Base-by-base conservation (phyloP, 2,797 vertebrate genomes). In the Myotis myotis region DNA sequence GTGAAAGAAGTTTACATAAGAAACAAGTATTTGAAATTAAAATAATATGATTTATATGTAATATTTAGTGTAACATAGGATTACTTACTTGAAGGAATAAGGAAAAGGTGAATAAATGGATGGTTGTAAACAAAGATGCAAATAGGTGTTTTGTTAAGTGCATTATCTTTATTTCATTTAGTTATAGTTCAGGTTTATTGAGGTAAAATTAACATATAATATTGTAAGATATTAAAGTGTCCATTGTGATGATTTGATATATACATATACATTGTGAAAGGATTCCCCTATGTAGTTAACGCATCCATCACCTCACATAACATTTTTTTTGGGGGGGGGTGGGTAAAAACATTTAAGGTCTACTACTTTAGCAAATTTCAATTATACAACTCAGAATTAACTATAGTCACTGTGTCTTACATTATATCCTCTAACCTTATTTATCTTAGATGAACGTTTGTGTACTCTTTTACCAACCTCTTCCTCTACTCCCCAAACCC, bases 31-130 rank as follows among this genome's bases (percentile, higher is more conserved):
- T 87, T 81, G 3, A 72, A 91, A 83, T 47, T 87, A 95, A 89
- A 89, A 84, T 86, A 82, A 41, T 22, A 36, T 33, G 30, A 66
- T 23, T 71, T 66, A 0, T 53, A 76, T 64, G 57, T 95, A 78
- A 89, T 91, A 79, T 89, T 93, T 89, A 76, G 41, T 16, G 8
- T 89, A 78, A 78, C 19, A 53, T 68, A 89, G 11, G 7, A 83
- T 89, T 94, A 23, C 11, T 80, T 85, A 86, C 8, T 93, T 10
- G 33, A 89, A 93, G 23, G 8, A 53, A 25, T 57, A 47, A 85
- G 33, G 23, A 47, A 64, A 90, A 71, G 51, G 28, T 15, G 8
- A 6, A n/a, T 33, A 71, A 72, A 76, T 22, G 9, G 28, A 89
- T 62, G 51, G 49, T 70, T 82, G 12, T 87, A 72, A 94, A 78